Evolutionary conservation across 2,113 vertebrate genomes (phyloP), one percentile per base, ranked within the genome.

Genomic region (Corythaixoides concolor): DNA sequence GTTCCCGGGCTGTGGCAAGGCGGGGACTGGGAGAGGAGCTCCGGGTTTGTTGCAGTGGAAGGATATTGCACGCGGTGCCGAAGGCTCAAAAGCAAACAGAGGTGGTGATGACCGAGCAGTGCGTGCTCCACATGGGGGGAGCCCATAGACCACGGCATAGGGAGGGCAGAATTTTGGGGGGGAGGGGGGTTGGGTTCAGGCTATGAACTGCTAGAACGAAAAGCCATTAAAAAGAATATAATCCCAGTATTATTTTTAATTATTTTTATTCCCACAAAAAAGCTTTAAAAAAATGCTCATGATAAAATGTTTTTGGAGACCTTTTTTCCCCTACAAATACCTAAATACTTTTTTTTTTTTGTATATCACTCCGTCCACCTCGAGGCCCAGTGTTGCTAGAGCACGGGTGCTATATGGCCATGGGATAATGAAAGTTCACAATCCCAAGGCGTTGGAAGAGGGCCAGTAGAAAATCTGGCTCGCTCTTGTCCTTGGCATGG

Each of bases 251-350:
- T 22, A 33, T 5, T 72, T 88, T 63, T 20, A 74, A 89, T 81
- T n/a, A 47, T 11, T 89, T 96, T 97, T 70, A 79, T 91, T 93
- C 37, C 11, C 79, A 88, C 70, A 76, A 85, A 80, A 80, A 85
- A 74, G 28, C 59, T 86, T 79, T n/a, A 83, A 60, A 89, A 95
- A 95, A 95, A 85, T 33, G 28, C 52, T 73, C 15, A 23, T 21
- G 45, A 16, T 33, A 41, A 84, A 49, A 21, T 70, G 3, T 3
- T 43, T 72, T 47, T 43, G 28, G 59, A 79, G 18, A 39, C 5
- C 5, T 67, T 56, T 39, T 62, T 14, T 0, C 16, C 14, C 11
- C 15, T 56, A 20, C 56, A 90, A 68, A 39, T 78, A 76, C n/a
- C 23, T 47, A 30, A 74, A 17, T 43, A 8, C 21, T 0, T 15